Percentiles rank a stretch among this genome's conserved stretches.
Evolutionary conservation across 64 coral and sea anemone species (phyloP).

Genomic region (Actinia equina): DNA sequence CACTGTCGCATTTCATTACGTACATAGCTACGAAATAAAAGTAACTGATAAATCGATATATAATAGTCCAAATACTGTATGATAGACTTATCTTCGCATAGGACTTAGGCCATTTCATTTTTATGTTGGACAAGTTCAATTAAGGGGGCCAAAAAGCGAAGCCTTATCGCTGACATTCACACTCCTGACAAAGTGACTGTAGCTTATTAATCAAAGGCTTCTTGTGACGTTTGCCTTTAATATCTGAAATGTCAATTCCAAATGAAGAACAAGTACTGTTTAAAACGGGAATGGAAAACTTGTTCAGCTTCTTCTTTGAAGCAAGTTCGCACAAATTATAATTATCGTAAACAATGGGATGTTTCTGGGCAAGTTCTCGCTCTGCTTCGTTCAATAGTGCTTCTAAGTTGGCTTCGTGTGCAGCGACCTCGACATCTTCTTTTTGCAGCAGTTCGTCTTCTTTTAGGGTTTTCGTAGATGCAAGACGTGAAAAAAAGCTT

Average conservation of each 20-base stretch:
- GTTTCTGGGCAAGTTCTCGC: slow-evolving; percentile 5
- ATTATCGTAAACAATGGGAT: slow-evolving; percentile 38
- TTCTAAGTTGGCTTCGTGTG: slow-evolving; percentile 26
- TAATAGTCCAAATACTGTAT: too few relatives aligned
- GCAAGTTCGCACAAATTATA: slow-evolving; percentile 43
- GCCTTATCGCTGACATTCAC: too few relatives aligned
- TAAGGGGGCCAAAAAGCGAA: too few relatives aligned
- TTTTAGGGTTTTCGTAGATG: slow-evolving; percentile 16
- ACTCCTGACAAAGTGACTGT: too few relatives aligned
- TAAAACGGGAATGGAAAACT: slow-evolving; percentile 15
- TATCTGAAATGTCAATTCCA: slow-evolving; percentile 22
- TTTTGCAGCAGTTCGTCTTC: background rate
- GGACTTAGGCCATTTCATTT: too few relatives aligned
- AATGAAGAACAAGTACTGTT: slow-evolving; percentile 13
- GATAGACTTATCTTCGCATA: too few relatives aligned
- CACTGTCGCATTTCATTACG: too few relatives aligned
- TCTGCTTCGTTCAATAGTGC: background rate
- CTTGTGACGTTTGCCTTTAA: background rate
- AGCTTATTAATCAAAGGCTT: too few relatives aligned
- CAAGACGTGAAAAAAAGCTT: slow-evolving; percentile 49
- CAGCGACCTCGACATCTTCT: slow-evolving; percentile 47
- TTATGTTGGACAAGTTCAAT: too few relatives aligned
- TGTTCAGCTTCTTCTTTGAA: slow-evolving; percentile 27
- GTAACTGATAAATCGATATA: too few relatives aligned
- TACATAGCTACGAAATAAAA: too few relatives aligned